Base-by-base conservation (phyloP, 2,113 vertebrate species). In the Dendrocopos noguchii region DNA sequence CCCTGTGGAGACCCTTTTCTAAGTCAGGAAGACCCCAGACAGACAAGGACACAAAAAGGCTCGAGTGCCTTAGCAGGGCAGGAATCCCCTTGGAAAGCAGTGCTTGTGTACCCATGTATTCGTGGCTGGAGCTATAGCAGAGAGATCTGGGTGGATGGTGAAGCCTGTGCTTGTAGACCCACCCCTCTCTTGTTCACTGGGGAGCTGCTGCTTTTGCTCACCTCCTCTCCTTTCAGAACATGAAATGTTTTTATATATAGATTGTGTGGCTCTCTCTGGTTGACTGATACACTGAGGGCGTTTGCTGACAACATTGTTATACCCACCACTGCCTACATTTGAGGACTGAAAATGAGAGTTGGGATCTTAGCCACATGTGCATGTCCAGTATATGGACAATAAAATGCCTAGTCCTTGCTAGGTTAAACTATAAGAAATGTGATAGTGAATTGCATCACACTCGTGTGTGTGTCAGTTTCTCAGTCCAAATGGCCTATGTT, bases 391-490 rank as follows among this genome's bases (percentile, higher is more conserved):
- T 33, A 15, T 15, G 9, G 13, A 12, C 5, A 5, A 29, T 8
- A 27, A 28, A 29, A 11, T 29, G 12, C 20, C 47, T 57, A 28
- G 10, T 65, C 25, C 59, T 87, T 60, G 22, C n/a, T 19, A 73
- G 31, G 18, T 82, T 85, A 80, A 50, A 11, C 8, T 25, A 2
- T 65, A 73, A 80, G 33, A 72, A 67, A n/a, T 52, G 3, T 28
- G 50, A 8, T 2, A 57, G 33, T 57, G n/a, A 70, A 16, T 14
- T 36, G 15, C 18, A 24, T 52, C 39, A 44, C 15, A 22, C 19
- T 28, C 2, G 1, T 3, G 18, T 0, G 0, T 0, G 0, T 57
- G 15, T n/a, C 7, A 22, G 14, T 20, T 55, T 73, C 29, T 86
- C 24, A 36, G 29, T n/a, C 14, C 17, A 55, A 63, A 34, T 31